Evolutionary conservation across 2,797 vertebrate genomes (phyloP).

Genomic region (Halcyon chelicuti): DNA sequence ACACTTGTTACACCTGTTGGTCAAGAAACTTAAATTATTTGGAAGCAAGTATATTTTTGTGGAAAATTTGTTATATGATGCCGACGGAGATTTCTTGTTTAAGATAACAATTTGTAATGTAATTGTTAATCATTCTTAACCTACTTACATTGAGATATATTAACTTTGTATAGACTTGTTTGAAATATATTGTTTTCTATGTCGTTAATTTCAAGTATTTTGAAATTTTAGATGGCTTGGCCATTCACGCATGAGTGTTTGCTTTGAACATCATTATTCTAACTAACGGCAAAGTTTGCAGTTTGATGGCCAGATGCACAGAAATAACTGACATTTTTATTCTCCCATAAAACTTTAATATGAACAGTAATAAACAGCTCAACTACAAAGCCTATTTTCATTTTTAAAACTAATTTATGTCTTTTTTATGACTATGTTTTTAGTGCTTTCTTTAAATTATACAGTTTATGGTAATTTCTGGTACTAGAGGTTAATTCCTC

Average conservation of each 20-base stretch:
- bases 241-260: neutral
- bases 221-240: neutral
- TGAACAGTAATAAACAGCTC: neutral
- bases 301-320: constrained; percentile 7
- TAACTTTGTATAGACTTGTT: neutral
- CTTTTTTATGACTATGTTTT: constrained; percentile 22
- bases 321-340: constrained; percentile 16
- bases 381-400: constrained; percentile 39
- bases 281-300: neutral
- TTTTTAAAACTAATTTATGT: constrained; percentile 37
- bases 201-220: neutral
- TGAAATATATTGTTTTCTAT: neutral
- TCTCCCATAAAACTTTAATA: constrained; percentile 26
- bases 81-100: neutral
- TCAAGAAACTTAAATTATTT: neutral
- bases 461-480: neutral
- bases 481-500: constrained; percentile 33
- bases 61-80: neutral
- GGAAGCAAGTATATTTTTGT: neutral
- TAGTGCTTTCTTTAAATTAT: constrained; percentile 37
- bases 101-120: neutral
- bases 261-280: constrained; percentile 21
- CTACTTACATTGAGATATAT: neutral
- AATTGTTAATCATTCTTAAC: neutral
- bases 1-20: neutral